Evolutionary conservation across 2,113 vertebrate species (phyloP).

Genomic region (Aphyosemion australe): DNA sequence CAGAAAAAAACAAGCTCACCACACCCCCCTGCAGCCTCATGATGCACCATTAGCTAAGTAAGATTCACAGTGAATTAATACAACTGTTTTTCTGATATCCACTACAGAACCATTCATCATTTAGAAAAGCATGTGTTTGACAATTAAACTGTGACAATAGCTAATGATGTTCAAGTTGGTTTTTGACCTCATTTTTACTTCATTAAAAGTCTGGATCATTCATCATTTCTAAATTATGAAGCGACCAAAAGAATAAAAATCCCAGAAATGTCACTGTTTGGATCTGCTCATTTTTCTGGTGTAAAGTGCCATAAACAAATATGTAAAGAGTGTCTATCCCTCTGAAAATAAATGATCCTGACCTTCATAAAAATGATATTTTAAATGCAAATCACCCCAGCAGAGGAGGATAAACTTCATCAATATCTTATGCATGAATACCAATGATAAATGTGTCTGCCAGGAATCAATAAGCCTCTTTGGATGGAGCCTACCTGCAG

Average conservation of each 20-base stretch:
- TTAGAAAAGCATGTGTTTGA: constrained; percentile 53
- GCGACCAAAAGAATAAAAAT: constrained; percentile 68
- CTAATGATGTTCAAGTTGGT: constrained; percentile 67
- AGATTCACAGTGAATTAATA: constrained; percentile 12
- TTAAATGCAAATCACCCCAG: constrained; percentile 75
- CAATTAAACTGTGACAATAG: constrained; percentile 66
- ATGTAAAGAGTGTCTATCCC: constrained; percentile 67
- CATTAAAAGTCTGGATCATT: constrained; percentile 68
- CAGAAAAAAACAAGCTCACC: too few relatives aligned
- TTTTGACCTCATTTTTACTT: constrained; percentile 66
- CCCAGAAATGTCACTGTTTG: constrained; percentile 75
- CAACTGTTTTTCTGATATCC: constrained; percentile 7
- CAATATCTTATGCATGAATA: constrained; percentile 73
- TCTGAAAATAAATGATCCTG: constrained; percentile 77
- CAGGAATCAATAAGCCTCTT: constrained; percentile 68
- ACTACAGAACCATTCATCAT: constrained; percentile 43
- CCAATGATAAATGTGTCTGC: constrained; percentile 67
- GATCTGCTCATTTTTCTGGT: constrained; percentile 76
- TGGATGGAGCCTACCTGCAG: constrained; percentile 13
- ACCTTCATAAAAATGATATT: constrained; percentile 79
- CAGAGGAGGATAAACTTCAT: constrained; percentile 58
- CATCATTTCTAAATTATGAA: constrained; percentile 71
- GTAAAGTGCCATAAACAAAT: constrained; percentile 74
- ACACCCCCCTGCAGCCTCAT: background rate
- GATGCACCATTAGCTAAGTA: constrained; percentile 13